A percentile compares a stretch with the other conserved stretches of the same genome.
phyloP scores from a whole-genome alignment of 1,140 invertebrate genomes.

The Potamilus streckersoni region DNA sequence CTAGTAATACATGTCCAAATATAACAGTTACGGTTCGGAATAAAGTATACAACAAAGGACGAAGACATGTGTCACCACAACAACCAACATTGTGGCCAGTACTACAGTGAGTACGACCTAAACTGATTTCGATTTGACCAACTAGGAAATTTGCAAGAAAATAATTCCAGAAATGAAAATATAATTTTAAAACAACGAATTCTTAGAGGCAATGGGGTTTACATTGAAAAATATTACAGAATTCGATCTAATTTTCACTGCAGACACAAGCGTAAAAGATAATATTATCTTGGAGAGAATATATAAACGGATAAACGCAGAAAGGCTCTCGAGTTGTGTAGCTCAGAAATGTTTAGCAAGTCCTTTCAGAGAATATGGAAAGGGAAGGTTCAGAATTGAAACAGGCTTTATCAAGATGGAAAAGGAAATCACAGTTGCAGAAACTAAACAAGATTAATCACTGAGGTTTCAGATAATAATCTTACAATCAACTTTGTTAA shows the following conservation, averaged over 20 bases:
- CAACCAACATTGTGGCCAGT: background rate
- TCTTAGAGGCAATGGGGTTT: background rate
- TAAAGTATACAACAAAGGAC: background rate
- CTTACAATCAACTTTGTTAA: too few species aligned
- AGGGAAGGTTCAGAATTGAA: background rate
- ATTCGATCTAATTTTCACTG: slow-evolving; percentile 2
- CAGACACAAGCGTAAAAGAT: background rate
- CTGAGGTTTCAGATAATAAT: too few species aligned
- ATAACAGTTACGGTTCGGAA: background rate
- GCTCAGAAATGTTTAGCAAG: too few species aligned
- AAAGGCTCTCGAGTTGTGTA: too few species aligned
- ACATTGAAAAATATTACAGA: background rate
- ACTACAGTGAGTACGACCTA: background rate
- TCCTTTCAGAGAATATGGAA: slow-evolving; percentile 5
- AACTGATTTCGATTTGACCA: too few species aligned
- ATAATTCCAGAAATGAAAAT: too few species aligned
- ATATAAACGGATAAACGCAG: too few species aligned
- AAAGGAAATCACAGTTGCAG: slow-evolving; percentile 20
- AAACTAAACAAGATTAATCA: slow-evolving; percentile 28
- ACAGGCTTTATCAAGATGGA: background rate
- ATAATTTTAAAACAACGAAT: too few species aligned
- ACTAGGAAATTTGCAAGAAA: too few species aligned
- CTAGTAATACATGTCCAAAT: background rate
- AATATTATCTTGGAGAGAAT: too few species aligned
- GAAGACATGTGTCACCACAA: too few species aligned